These are phyloP conservation scores for Chunga burmeisteri DNA, from an alignment of 2,113 vertebrate genomes.

Conservation along the genomic window DNA sequence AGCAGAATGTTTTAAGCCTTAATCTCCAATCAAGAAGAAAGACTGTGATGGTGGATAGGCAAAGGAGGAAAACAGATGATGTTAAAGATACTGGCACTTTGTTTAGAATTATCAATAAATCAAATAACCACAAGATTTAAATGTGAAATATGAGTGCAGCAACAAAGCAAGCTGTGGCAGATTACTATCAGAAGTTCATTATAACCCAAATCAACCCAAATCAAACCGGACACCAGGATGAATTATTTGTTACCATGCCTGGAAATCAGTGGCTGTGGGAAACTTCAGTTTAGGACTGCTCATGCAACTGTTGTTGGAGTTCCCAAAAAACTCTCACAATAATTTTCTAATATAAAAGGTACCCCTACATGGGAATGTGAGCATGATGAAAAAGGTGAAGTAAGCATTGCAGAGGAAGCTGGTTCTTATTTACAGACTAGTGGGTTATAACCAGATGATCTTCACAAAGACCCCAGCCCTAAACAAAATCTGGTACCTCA, in stretches of 20 bases:
- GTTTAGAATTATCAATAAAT: background rate
- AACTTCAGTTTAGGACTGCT: background rate
- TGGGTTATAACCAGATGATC: background rate
- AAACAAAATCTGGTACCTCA: background rate
- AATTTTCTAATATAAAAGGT: background rate
- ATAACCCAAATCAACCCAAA: background rate
- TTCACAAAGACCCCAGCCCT: background rate
- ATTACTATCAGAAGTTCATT: background rate
- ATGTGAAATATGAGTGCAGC: background rate
- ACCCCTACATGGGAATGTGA: background rate
- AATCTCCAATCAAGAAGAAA: background rate
- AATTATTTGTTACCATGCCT: background rate
- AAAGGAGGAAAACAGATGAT: background rate
- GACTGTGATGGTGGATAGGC: background rate
- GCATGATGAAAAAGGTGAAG: background rate
- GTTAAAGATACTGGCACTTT: background rate
- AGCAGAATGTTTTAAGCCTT: background rate
- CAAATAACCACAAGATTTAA: background rate
- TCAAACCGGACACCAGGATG: background rate
- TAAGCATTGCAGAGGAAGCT: background rate
- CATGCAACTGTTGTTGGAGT: accelerated
- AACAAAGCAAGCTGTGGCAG: background rate
- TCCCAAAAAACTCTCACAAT: background rate
- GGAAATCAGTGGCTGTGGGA: background rate
- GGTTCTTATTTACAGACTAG: background rate